Evolutionary conservation across 1,140 invertebrate genomes (phyloP).

Genomic region (Hyles vespertilio): DNA sequence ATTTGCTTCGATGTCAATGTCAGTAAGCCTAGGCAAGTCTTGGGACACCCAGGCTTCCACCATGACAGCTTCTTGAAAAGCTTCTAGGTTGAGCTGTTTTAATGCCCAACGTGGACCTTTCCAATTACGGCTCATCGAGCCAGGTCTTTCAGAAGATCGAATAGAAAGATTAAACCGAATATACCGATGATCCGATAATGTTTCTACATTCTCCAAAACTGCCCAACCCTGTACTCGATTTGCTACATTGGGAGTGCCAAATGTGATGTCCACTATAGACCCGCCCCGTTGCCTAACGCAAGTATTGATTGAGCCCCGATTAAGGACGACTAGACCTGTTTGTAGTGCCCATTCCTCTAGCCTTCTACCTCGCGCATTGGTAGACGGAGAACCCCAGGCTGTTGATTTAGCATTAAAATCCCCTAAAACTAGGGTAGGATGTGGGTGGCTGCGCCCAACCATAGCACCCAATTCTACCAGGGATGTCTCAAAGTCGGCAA

Average conservation of each 20-base stretch:
- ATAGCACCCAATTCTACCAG: constrained; percentile 8
- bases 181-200: constrained; percentile 26
- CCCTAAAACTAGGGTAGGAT: neutral
- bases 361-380: neutral
- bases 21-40: constrained; percentile 40
- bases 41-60: constrained; percentile 3
- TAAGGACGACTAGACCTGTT: neutral
- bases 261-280: constrained; percentile 26
- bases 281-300: constrained; percentile 25
- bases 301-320: constrained; percentile 16
- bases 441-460: neutral
- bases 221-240: constrained; percentile 15
- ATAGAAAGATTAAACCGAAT: constrained; percentile 43
- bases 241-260: constrained; percentile 16
- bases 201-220: constrained; percentile 18
- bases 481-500: constrained; percentile 15
- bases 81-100: constrained; percentile 7
- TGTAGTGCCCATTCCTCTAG: constrained; percentile 4
- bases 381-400: constrained; percentile 3
- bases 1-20: constrained; percentile 68
- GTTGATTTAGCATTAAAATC: constrained; percentile 6
- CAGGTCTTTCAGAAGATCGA: neutral
- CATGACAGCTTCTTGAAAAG: constrained; percentile 5
- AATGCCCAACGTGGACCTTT: constrained; percentile 11
- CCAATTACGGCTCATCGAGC: neutral